A percentile compares a stretch with the other conserved stretches of the same genome.
These are phyloP conservation scores for Apodemia hepburni DNA, from an alignment of 2,888 invertebrate genomes.

Conservation along the genomic window DNA sequence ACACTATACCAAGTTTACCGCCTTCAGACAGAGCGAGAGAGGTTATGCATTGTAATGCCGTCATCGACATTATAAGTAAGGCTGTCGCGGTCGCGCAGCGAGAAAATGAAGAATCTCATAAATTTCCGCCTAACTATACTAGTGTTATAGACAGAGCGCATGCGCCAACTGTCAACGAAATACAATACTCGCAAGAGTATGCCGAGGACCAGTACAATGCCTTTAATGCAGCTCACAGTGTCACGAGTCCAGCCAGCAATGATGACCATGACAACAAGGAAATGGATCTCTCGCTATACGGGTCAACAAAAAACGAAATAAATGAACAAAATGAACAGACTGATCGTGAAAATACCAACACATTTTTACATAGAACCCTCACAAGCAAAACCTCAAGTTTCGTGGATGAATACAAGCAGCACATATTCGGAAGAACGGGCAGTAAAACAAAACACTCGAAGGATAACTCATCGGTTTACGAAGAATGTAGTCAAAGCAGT, in stretches of 20 bases:
- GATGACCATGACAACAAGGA: slow-evolving; percentile 69
- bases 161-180: slow-evolving; percentile 40
- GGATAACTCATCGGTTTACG: slow-evolving; percentile 74
- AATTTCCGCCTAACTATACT: slow-evolving; percentile 54
- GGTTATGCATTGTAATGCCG: slow-evolving; percentile 75
- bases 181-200: slow-evolving; percentile 55
- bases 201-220: slow-evolving; percentile 56
- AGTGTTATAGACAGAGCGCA: slow-evolving; percentile 57
- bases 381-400: slow-evolving; percentile 49
- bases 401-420: slow-evolving; percentile 62
- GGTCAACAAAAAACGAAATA: slow-evolving; percentile 59
- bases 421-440: slow-evolving; percentile 49
- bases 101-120: slow-evolving; percentile 69
- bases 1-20: slow-evolving; percentile 78
- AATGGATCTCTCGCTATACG: slow-evolving; percentile 71
- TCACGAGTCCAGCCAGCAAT: slow-evolving; percentile 55
- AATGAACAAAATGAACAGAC: slow-evolving; percentile 45
- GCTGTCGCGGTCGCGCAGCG: slow-evolving; percentile 75
- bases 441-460: slow-evolving; percentile 52
- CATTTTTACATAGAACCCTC: slow-evolving; percentile 47
- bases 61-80: slow-evolving; percentile 75
- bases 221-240: slow-evolving; percentile 51
- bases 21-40: slow-evolving; percentile 76
- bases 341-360: slow-evolving; percentile 43
- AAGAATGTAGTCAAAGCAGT: slow-evolving; percentile 83